Conservation (phyloP, 2,888 invertebrate genomes). For the Morinoia aosen region DNA sequence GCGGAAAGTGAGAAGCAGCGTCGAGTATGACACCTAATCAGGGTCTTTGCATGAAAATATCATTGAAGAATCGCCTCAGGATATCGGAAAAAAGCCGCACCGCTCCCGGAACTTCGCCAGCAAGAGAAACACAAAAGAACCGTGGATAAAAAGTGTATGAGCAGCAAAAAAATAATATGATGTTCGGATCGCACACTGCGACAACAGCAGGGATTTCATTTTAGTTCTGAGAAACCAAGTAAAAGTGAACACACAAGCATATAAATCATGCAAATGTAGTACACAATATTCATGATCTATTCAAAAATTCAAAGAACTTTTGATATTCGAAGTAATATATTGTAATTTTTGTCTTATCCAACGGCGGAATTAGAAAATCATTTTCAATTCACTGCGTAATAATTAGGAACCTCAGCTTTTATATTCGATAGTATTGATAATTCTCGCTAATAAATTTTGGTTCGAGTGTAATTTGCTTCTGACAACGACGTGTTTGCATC, state of each 20-base stretch:
- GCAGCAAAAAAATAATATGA: not conserved
- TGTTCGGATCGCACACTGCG: not conserved
- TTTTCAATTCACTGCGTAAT: not conserved
- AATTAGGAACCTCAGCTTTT: not conserved
- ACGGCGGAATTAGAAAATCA: not conserved
- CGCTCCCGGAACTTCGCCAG: not conserved
- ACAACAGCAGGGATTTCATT: not conserved
- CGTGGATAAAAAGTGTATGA: not conserved
- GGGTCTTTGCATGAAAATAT: not conserved
- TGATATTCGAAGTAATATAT: not conserved
- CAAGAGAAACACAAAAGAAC: not conserved
- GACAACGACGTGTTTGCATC: not conserved
- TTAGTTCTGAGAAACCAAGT: not conserved
- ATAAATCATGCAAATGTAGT: not conserved
- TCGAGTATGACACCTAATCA: not conserved
- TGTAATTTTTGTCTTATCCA: not conserved
- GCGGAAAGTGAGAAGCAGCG: not conserved
- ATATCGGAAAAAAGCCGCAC: not conserved
- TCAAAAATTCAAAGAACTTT: not conserved
- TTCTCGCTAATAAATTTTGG: not conserved
- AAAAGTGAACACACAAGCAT: not conserved
- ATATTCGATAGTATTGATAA: not conserved
- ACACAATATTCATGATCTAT: not conserved
- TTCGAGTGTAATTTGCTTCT: not conserved
- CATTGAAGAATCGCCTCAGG: not conserved